Percentiles rank a stretch among this genome's conserved stretches.
Conservation (phyloP, 2,113 vertebrate genomes). For the Pelodiscus sinensis region DNA sequence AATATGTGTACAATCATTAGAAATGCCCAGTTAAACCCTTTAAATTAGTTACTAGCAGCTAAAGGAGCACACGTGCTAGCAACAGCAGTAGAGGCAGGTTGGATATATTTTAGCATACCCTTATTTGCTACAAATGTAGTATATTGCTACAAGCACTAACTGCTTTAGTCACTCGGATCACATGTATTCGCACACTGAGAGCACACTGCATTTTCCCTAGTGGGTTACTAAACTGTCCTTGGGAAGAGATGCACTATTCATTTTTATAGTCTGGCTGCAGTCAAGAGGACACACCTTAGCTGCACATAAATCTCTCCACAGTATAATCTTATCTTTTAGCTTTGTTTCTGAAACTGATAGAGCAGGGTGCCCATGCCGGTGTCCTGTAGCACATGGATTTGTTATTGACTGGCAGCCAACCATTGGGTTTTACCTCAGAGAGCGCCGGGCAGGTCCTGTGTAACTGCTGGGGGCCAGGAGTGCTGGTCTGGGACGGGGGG, state of each 20-base stretch:
- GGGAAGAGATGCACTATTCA: not conserved
- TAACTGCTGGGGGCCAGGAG: not conserved
- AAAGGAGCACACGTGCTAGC: not conserved
- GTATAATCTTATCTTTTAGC: too few relatives aligned
- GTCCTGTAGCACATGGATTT: not conserved
- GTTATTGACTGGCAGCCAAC: not conserved
- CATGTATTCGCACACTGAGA: not conserved
- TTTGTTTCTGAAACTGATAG: not conserved
- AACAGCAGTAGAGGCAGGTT: not conserved
- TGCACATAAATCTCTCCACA: too few relatives aligned
- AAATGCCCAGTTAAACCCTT: not conserved
- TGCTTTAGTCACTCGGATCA: too few relatives aligned
- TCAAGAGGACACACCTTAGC: not conserved
- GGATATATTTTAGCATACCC: not conserved
- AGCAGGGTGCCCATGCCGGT: not conserved
- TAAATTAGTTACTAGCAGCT: fast-evolving
- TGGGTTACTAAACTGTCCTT: not conserved
- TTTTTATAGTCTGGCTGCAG: not conserved
- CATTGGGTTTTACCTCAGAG: not conserved
- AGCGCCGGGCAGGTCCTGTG: not conserved
- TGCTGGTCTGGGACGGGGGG: too few relatives aligned
- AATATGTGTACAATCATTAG: not conserved
- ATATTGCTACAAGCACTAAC: not conserved
- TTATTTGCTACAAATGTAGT: not conserved
- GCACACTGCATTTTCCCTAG: not conserved